A percentile compares a stretch with the other conserved stretches of the same genome.
phyloP scores from a whole-genome alignment of 2,797 vertebrate species.

The Ctenopoma kingsleyae region DNA sequence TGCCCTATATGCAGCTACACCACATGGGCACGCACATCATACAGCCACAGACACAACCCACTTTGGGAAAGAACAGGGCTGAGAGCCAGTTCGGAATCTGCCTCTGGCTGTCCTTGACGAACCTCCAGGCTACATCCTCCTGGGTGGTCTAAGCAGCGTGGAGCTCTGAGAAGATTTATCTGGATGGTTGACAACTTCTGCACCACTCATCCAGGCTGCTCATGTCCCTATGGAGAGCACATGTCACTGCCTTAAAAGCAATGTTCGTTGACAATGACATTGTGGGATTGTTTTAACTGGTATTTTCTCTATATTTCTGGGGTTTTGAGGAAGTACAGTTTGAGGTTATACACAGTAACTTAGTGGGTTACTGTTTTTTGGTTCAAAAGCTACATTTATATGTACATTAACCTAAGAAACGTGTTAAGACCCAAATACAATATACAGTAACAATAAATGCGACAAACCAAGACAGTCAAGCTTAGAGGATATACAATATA shows the following conservation, averaged over 20 bases:
- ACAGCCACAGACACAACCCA: slow-evolving; percentile 45
- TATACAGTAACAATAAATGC: too few species aligned
- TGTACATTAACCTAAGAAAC: too few species aligned
- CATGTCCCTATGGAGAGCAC: slow-evolving; percentile 60
- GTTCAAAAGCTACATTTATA: too few species aligned
- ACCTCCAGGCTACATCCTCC: slow-evolving; percentile 64
- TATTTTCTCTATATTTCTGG: slow-evolving; percentile 32
- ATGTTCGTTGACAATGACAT: slow-evolving; percentile 60
- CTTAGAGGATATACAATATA: too few species aligned
- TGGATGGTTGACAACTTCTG: slow-evolving; percentile 70
- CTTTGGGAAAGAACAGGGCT: slow-evolving; percentile 44
- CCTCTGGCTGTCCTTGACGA: slow-evolving; percentile 75
- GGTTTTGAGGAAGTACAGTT: slow-evolving; percentile 24
- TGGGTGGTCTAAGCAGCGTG: slow-evolving; percentile 67
- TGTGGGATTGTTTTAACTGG: slow-evolving; percentile 34
- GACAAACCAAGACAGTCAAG: too few species aligned
- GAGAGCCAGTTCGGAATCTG: slow-evolving; percentile 63
- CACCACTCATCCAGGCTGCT: slow-evolving; percentile 60
- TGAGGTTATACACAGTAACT: slow-evolving; percentile 8
- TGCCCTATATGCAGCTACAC: slow-evolving; percentile 54
- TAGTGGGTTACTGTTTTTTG: slow-evolving; percentile 2
- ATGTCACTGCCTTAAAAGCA: slow-evolving; percentile 59
- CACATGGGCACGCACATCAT: slow-evolving; percentile 36
- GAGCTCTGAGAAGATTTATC: slow-evolving; percentile 68
- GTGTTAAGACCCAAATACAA: too few species aligned